These are phyloP conservation scores for Cavia aperea DNA, from an alignment of 2,113 vertebrate species.

Conservation along the genomic window DNA sequence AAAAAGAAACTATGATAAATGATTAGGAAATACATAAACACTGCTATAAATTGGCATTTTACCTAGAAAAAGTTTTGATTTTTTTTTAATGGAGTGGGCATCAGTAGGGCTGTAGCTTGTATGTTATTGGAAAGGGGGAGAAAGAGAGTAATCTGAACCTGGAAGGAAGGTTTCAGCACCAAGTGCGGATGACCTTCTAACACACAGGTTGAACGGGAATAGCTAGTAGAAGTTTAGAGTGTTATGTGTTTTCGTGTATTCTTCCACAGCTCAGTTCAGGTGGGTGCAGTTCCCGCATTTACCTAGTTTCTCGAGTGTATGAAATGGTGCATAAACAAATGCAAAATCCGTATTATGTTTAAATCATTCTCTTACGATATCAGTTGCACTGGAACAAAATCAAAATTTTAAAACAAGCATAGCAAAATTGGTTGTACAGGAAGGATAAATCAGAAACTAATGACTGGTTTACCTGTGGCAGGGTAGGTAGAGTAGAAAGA, in stretches of 20 bases:
- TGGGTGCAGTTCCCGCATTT: background rate
- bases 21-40: constrained; percentile 5
- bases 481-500: background rate
- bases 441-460: constrained; percentile 39
- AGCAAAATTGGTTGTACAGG: background rate
- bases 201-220: background rate
- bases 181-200: background rate
- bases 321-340: constrained; percentile 14
- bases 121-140: background rate
- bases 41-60: background rate
- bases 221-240: background rate
- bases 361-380: constrained; percentile 23
- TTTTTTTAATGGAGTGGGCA: background rate
- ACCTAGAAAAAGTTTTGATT: background rate
- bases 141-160: background rate
- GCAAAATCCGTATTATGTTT: background rate
- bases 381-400: constrained; percentile 16
- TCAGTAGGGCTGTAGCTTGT: background rate
- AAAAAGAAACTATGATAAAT: background rate
- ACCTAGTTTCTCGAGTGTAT: background rate
- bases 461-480: constrained; percentile 2
- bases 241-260: background rate
- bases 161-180: background rate
- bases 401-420: background rate
- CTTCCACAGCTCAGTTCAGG: constrained; percentile 21